Percentiles rank a stretch among this genome's conserved stretches.
phyloP scores from a whole-genome alignment of 2,888 invertebrate species.

The Adelphocoris suturalis region DNA sequence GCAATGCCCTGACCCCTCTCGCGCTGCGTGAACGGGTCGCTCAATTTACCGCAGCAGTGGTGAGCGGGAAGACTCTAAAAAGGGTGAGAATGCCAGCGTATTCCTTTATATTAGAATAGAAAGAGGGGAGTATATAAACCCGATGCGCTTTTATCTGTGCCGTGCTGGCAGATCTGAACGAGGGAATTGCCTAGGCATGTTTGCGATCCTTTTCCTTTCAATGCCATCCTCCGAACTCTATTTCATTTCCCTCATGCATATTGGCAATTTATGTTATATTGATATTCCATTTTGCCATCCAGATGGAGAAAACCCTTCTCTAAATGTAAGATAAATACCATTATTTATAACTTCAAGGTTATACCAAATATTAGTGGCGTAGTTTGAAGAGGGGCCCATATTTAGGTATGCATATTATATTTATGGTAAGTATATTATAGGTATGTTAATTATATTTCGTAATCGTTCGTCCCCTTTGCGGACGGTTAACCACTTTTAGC shows the following conservation, averaged over 20 bases:
- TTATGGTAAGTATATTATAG: too few relatives aligned
- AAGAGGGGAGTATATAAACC: neutral
- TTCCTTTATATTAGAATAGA: neutral
- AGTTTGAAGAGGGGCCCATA: too few relatives aligned
- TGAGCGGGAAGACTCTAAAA: neutral
- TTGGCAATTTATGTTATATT: neutral
- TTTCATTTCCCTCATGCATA: neutral
- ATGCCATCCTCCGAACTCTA: neutral
- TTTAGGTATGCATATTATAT: too few relatives aligned
- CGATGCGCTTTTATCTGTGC: neutral
- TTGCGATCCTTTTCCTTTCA: neutral
- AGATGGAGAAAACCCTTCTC: too few relatives aligned
- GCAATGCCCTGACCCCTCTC: neutral
- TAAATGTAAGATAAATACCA: too few relatives aligned
- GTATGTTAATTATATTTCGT: too few relatives aligned
- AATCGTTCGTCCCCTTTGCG: too few relatives aligned
- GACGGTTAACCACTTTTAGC: too few relatives aligned
- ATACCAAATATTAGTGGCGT: too few relatives aligned
- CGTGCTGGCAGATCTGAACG: neutral
- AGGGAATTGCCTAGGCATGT: conserved; percentile 2
- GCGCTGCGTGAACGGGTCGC: neutral
- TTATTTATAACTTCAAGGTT: too few relatives aligned
- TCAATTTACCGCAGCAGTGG: conserved; percentile 14
- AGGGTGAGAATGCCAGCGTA: neutral
- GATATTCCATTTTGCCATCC: neutral